Conservation (phyloP, 2,797 vertebrate species). For the Sciurus vulgaris region DNA sequence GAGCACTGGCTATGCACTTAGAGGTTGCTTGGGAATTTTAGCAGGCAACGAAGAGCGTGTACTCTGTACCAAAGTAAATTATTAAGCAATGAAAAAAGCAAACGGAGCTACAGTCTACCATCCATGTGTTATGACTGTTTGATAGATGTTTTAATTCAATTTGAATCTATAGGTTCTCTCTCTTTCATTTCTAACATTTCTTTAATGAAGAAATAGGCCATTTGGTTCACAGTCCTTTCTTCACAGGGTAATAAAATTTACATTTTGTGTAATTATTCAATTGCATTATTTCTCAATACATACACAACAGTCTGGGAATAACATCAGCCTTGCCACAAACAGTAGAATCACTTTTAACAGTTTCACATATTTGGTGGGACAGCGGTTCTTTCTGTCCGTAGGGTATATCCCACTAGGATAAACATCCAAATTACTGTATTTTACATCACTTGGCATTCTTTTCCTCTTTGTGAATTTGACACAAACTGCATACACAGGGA, state of each 20-base stretch:
- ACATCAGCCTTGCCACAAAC: not conserved
- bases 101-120: not conserved
- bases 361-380: not conserved
- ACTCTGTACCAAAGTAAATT: not conserved
- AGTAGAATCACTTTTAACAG: not conserved
- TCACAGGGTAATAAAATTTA: not conserved
- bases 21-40: not conserved
- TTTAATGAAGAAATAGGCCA: conserved; percentile 43
- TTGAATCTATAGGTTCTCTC: not conserved
- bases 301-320: conserved; percentile 1
- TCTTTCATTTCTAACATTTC: not conserved
- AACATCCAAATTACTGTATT: not conserved
- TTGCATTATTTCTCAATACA: not conserved
- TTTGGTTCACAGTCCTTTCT: not conserved
- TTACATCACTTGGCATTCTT: not conserved
- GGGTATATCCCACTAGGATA: not conserved
- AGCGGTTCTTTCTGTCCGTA: not conserved
- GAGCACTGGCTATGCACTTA: not conserved
- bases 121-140: not conserved
- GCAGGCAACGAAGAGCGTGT: not conserved
- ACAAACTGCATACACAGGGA: not conserved
- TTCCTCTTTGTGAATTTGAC: conserved; percentile 30
- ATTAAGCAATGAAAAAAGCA: not conserved
- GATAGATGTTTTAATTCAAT: not conserved
- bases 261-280: conserved; percentile 16